phyloP scores from a whole-genome alignment of 2,888 invertebrate species.

The Drosophila formosana region DNA sequence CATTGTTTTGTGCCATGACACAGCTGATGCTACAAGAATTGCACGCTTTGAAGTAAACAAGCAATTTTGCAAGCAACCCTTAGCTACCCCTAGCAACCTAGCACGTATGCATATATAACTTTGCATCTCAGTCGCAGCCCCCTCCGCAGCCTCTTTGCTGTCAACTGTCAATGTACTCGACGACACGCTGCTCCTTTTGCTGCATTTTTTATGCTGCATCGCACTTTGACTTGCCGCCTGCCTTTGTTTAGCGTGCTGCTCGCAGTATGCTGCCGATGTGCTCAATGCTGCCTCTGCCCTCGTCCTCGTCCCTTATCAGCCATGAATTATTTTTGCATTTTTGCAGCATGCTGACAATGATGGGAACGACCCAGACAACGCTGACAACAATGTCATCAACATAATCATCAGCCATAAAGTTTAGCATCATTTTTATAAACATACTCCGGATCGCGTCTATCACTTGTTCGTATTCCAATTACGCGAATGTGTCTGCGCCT shows the following conservation, averaged over 20 bases:
- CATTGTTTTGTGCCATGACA: conserved; percentile 74
- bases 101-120: conserved; percentile 47
- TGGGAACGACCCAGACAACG: conserved; percentile 42
- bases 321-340: conserved; percentile 68
- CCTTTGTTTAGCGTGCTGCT: conserved; percentile 66
- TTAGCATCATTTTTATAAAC: conserved; percentile 45
- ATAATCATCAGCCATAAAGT: conserved; percentile 67
- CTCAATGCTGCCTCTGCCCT: neutral
- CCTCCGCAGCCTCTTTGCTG: conserved; percentile 61
- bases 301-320: conserved; percentile 55
- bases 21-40: conserved; percentile 76
- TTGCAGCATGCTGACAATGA: conserved; percentile 53
- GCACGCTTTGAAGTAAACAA: conserved; percentile 80
- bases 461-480: conserved; percentile 21
- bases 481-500: conserved; percentile 48
- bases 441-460: conserved; percentile 1
- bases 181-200: conserved; percentile 61
- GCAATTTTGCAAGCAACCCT: conserved; percentile 67
- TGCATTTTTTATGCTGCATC: conserved; percentile 76
- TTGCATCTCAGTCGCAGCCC: conserved; percentile 8
- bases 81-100: conserved; percentile 16
- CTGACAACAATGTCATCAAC: conserved; percentile 75
- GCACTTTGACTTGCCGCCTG: conserved; percentile 74
- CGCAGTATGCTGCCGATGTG: conserved; percentile 39
- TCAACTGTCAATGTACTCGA: conserved; percentile 78